These are phyloP conservation scores for Gallinago jamesoni DNA, from an alignment of 2,113 vertebrate genomes.

Conservation along the genomic window DNA sequence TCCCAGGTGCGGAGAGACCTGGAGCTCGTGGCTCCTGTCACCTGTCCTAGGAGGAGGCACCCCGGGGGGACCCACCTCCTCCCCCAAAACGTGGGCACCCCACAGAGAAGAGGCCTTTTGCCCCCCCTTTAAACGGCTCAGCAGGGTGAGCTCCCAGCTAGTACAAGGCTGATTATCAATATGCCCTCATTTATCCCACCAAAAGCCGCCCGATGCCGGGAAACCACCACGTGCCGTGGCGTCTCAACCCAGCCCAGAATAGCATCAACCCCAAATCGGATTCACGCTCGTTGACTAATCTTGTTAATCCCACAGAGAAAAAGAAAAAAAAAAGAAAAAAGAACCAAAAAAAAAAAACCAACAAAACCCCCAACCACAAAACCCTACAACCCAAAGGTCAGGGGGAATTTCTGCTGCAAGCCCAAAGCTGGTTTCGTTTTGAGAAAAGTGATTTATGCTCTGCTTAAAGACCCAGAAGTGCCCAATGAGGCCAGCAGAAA, in stretches of 20 bases:
- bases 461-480: not conserved
- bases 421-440: not conserved
- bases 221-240: not conserved
- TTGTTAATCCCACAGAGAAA: not conserved
- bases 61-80: not conserved
- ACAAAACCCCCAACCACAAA: not conserved
- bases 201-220: not conserved
- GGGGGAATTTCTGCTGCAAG: not conserved
- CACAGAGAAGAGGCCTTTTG: not conserved
- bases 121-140: not conserved
- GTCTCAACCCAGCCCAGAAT: not conserved
- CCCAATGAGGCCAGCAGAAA: fast-evolving
- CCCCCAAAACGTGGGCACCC: not conserved
- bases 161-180: not conserved
- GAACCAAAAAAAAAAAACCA: not conserved
- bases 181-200: not conserved
- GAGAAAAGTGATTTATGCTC: not conserved
- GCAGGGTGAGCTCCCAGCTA: not conserved
- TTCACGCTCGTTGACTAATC: not conserved
- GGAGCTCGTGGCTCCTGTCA: not conserved
- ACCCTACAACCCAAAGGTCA: not conserved
- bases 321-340: not conserved
- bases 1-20: too few relatives aligned
- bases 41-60: not conserved
- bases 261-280: not conserved